A percentile compares a stretch with the other conserved stretches of the same genome.
phyloP scores from a whole-genome alignment of 2,797 vertebrate species.

The Parotocinclus haroldoi region DNA sequence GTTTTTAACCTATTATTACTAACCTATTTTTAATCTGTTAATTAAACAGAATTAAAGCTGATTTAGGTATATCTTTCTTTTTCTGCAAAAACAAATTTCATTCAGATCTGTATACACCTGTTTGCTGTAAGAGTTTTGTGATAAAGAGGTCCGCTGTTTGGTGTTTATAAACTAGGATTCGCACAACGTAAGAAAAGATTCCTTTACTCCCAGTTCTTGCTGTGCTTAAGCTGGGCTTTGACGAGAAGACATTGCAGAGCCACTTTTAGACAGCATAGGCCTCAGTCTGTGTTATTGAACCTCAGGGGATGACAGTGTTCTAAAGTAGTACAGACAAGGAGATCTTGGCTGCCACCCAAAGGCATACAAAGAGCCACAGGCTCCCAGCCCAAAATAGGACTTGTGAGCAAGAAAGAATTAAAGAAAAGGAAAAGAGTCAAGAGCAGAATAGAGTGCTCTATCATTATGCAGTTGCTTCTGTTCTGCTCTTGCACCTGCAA shows the following conservation, averaged over 20 bases:
- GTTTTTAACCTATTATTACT: background rate
- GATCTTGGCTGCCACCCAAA: conserved; percentile 49
- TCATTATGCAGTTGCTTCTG: conserved; percentile 31
- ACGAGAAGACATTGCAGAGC: conserved; percentile 50
- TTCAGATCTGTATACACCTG: too few relatives aligned
- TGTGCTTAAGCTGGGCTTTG: conserved; percentile 50
- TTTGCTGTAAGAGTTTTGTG: background rate
- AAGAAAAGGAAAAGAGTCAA: conserved; percentile 21
- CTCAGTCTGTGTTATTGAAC: conserved; percentile 44
- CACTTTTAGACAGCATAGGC: conserved; percentile 47
- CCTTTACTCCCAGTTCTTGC: conserved; percentile 2
- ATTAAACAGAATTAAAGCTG: too few relatives aligned
- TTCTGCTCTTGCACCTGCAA: conserved; percentile 34
- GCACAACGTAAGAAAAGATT: conserved; percentile 8
- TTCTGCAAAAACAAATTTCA: too few relatives aligned
- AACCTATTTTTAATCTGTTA: too few relatives aligned
- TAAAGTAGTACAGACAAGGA: conserved; percentile 47
- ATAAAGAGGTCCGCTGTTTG: background rate
- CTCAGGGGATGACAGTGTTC: conserved; percentile 41
- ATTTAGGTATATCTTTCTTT: too few relatives aligned
- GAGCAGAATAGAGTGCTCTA: conserved; percentile 27
- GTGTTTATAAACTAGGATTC: conserved; percentile 1
- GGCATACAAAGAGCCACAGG: conserved; percentile 44
- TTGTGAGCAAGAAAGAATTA: conserved; percentile 10
- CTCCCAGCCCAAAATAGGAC: conserved; percentile 45